Evolutionary conservation across 2,888 invertebrate species (phyloP).

Genomic region (Cancer borealis): DNA sequence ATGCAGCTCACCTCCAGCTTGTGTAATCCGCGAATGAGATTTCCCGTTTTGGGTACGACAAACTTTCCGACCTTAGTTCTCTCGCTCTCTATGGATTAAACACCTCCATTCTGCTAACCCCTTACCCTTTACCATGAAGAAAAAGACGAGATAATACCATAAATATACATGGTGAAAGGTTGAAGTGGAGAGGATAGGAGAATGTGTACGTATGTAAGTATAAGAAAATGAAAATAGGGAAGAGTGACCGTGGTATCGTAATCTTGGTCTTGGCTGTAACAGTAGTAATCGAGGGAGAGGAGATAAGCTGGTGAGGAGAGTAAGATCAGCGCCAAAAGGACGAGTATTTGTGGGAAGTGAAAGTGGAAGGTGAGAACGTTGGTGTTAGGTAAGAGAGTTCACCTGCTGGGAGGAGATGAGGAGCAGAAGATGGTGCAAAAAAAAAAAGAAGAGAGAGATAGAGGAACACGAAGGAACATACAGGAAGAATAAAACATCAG

Average conservation of each 20-base stretch:
- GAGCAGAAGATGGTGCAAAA: neutral
- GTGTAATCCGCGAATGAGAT: neutral
- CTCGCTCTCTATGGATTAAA: neutral
- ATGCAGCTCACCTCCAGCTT: neutral
- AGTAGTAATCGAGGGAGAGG: neutral
- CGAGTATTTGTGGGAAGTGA: neutral
- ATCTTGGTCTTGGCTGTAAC: neutral
- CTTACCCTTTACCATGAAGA: neutral
- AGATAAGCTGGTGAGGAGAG: neutral
- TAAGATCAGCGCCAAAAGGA: constrained; percentile 16
- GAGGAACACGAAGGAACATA: neutral
- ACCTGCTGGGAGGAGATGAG: neutral
- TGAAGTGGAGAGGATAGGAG: neutral
- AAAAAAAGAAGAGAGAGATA: neutral
- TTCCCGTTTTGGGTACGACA: neutral
- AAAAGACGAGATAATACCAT: neutral
- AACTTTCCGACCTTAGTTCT: neutral
- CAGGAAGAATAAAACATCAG: neutral
- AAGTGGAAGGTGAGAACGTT: neutral
- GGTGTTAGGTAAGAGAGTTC: neutral
- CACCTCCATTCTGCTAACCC: neutral
- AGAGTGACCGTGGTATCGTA: neutral
- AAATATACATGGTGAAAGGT: neutral
- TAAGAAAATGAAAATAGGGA: neutral
- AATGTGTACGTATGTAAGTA: too few species aligned